These are phyloP conservation scores for Phortica variegata DNA, from an alignment of 1,140 invertebrate genomes.

Conservation along the genomic window DNA sequence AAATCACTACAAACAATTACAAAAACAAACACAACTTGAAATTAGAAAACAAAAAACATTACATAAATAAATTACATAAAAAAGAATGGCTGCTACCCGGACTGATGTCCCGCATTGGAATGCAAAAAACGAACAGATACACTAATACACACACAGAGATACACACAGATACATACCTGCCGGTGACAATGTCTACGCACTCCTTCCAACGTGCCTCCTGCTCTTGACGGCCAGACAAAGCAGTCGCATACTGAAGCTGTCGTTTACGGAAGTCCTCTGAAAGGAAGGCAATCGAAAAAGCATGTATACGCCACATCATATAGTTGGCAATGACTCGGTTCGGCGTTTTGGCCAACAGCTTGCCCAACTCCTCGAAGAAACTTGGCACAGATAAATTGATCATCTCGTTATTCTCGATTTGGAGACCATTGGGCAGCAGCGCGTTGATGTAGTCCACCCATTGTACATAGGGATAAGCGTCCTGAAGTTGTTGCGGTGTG, in stretches of 20 bases:
- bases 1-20: conserved; percentile 2
- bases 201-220: conserved; percentile 83
- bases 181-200: conserved; percentile 72
- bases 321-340: conserved; percentile 71
- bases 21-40: neutral
- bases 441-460: conserved; percentile 75
- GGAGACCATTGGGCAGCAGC: conserved; percentile 64
- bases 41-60: conserved; percentile 4
- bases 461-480: conserved; percentile 64
- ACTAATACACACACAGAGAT: neutral
- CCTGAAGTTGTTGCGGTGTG: conserved; percentile 73
- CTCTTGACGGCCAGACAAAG: conserved; percentile 73
- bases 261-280: conserved; percentile 70
- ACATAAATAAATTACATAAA: too few species aligned
- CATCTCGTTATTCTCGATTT: conserved; percentile 69
- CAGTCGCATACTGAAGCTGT: conserved; percentile 73
- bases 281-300: conserved; percentile 73
- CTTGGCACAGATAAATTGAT: conserved; percentile 79
- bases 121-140: neutral
- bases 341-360: conserved; percentile 58
- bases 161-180: conserved; percentile 65
- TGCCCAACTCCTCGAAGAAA: conserved; percentile 71
- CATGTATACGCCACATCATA: conserved; percentile 77
- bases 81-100: too few species aligned
- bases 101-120: conserved; percentile 1